Evolutionary conservation across 1,140 invertebrate genomes (phyloP).

Genomic region (Hyles vespertilio): DNA sequence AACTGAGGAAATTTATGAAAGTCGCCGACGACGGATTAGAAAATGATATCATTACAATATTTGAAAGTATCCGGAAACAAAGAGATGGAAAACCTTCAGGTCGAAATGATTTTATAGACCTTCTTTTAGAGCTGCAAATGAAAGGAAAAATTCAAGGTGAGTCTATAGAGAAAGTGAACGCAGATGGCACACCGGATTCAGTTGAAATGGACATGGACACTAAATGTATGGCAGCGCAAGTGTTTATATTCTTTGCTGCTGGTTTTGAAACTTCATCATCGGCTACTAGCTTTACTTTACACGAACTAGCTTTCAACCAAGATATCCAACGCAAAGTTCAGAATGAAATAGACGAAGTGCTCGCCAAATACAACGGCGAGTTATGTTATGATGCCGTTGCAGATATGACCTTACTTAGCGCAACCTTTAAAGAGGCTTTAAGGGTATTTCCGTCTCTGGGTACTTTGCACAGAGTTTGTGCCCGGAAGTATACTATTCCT

Average conservation of each 20-base stretch:
- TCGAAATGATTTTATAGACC: slow-evolving; percentile 76
- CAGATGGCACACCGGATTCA: slow-evolving; percentile 31
- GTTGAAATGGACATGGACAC: slow-evolving; percentile 40
- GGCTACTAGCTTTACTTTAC: slow-evolving; percentile 67
- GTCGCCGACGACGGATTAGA: neutral
- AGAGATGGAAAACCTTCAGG: slow-evolving; percentile 53
- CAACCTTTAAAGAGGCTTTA: slow-evolving; percentile 40
- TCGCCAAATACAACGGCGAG: slow-evolving; percentile 65
- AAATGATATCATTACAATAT: slow-evolving; percentile 23
- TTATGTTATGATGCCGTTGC: slow-evolving; percentile 77
- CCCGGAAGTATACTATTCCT: slow-evolving; percentile 58
- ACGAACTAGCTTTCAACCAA: slow-evolving; percentile 66
- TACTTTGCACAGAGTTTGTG: slow-evolving; percentile 52
- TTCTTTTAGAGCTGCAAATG: slow-evolving; percentile 72
- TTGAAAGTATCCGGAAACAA: slow-evolving; percentile 52
- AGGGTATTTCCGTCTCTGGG: slow-evolving; percentile 68
- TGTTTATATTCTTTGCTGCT: slow-evolving; percentile 76
- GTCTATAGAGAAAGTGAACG: slow-evolving; percentile 53
- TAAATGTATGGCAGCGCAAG: slow-evolving; percentile 63
- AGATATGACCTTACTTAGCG: slow-evolving; percentile 75
- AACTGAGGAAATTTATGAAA: slow-evolving; percentile 4
- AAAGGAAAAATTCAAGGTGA: slow-evolving; percentile 36
- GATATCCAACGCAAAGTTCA: slow-evolving; percentile 69
- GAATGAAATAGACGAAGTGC: slow-evolving; percentile 64
- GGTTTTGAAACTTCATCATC: slow-evolving; percentile 73